Conservation (phyloP, 2,113 vertebrate species). For the Equus przewalskii region DNA sequence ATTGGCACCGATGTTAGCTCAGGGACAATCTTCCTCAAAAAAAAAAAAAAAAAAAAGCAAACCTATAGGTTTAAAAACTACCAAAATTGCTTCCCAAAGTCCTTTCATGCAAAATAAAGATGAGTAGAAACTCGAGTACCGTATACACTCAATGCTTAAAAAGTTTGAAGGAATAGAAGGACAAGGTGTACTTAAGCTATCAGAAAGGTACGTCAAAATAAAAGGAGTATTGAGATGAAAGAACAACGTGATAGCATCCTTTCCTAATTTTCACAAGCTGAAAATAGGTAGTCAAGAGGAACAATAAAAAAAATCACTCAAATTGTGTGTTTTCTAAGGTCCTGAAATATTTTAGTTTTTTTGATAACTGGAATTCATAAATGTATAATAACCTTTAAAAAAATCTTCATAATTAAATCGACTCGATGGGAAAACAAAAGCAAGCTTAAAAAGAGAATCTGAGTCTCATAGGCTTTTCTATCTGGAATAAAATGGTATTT, state of each 20-base stretch:
- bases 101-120: background rate
- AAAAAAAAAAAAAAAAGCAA: background rate
- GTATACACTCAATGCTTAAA: background rate
- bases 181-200: background rate
- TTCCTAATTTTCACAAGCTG: background rate
- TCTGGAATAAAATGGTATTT: background rate
- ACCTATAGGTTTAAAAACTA: background rate
- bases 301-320: background rate
- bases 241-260: background rate
- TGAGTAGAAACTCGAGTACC: background rate
- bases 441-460: background rate
- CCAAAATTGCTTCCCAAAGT: background rate
- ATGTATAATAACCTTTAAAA: background rate
- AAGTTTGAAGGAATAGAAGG: background rate
- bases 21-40: too few species aligned
- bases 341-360: background rate
- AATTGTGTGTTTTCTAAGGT: background rate
- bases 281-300: background rate
- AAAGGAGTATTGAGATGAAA: background rate
- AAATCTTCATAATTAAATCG: background rate
- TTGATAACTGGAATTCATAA: background rate
- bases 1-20: too few species aligned
- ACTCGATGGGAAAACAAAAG: background rate
- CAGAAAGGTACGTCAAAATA: background rate
- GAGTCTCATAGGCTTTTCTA: background rate